A percentile compares a stretch with the other conserved stretches of the same genome.
Evolutionary conservation across 2,888 invertebrate species (phyloP).

Genomic region (Lasioglossum malachurum): DNA sequence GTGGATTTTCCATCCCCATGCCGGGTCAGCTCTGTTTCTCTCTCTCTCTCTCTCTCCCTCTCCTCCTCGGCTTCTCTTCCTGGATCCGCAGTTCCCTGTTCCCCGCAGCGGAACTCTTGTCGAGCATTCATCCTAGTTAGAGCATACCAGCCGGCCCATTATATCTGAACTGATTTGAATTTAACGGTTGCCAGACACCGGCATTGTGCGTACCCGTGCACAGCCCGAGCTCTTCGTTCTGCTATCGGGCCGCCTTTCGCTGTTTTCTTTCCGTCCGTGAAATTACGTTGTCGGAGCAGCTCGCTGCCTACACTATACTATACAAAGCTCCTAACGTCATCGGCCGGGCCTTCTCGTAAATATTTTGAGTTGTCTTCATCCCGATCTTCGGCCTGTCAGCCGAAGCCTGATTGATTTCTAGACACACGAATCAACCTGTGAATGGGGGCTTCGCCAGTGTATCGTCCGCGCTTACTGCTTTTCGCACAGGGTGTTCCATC

Average conservation of each 20-base stretch:
- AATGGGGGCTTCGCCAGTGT: not conserved
- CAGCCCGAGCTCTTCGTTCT: slow-evolving; percentile 33
- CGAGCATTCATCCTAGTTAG: slow-evolving; percentile 76
- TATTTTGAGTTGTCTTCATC: slow-evolving; percentile 4
- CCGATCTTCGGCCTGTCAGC: not conserved
- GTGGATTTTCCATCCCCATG: slow-evolving; percentile 35
- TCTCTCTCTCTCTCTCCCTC: not conserved
- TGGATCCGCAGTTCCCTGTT: slow-evolving; percentile 3
- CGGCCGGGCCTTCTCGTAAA: not conserved
- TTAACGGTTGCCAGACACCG: slow-evolving; percentile 76
- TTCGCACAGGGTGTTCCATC: not conserved
- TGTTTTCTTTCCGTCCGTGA: slow-evolving; percentile 41
- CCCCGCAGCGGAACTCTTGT: slow-evolving; percentile 41
- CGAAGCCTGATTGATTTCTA: not conserved
- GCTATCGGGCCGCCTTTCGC: slow-evolving; percentile 30
- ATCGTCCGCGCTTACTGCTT: not conserved
- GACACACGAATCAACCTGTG: not conserved
- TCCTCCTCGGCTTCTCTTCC: slow-evolving; percentile 38
- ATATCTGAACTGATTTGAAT: slow-evolving; percentile 79
- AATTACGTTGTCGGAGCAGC: slow-evolving; percentile 20
- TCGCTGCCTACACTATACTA: not conserved
- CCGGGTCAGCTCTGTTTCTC: not conserved
- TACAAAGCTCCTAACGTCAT: not conserved
- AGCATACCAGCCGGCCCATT: slow-evolving; percentile 73
- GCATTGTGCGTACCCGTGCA: slow-evolving; percentile 73